These are phyloP conservation scores for Athalia cordata DNA, from an alignment of 2,888 invertebrate genomes.

Conservation along the genomic window DNA sequence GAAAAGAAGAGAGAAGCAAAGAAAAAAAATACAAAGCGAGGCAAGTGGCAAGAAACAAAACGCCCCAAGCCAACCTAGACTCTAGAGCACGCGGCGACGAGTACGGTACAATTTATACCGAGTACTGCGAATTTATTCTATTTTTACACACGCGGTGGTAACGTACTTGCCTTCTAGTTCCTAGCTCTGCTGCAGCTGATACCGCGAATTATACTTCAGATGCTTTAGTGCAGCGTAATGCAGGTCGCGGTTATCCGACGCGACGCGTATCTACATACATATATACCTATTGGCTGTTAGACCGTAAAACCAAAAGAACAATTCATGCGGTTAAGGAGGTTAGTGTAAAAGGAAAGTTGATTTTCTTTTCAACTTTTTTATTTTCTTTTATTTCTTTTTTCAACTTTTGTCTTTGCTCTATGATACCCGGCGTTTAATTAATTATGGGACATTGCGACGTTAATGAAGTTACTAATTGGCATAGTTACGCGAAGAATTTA, in stretches of 20 bases:
- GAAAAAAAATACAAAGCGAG: too few species aligned
- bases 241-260: conserved; percentile 66
- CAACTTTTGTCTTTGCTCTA: not conserved
- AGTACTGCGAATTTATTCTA: conserved; percentile 37
- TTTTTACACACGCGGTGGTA: conserved; percentile 39
- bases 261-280: conserved; percentile 53
- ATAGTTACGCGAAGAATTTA: too few species aligned
- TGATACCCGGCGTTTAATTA: not conserved
- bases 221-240: conserved; percentile 56
- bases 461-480: not conserved
- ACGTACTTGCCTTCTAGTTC: conserved; percentile 17
- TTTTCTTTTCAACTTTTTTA: not conserved
- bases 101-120: conserved; percentile 26
- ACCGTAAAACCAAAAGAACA: conserved; percentile 9
- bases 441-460: not conserved
- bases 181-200: not conserved
- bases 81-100: not conserved
- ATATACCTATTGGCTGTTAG: not conserved
- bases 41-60: too few species aligned
- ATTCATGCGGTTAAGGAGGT: conserved; percentile 17
- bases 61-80: too few species aligned
- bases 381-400: not conserved
- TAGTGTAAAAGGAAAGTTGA: not conserved
- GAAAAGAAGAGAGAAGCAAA: not conserved
- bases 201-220: not conserved